Percentiles rank a stretch among this genome's conserved stretches.
Conservation (phyloP, 2,113 vertebrate species). For the Sorex fumeus region DNA sequence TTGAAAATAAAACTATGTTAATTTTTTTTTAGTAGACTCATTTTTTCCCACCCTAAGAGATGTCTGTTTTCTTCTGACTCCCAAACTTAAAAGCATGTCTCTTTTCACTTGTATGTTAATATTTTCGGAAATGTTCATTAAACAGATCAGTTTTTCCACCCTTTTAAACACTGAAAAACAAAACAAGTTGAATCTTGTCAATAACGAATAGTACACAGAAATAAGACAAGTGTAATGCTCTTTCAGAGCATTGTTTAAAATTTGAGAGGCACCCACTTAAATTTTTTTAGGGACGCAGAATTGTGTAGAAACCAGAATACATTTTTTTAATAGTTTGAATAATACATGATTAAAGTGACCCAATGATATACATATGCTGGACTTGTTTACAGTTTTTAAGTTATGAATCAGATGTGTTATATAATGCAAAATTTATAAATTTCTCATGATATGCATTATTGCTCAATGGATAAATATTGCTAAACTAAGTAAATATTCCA, state of each 20-base stretch:
- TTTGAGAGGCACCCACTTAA: slow-evolving; percentile 52
- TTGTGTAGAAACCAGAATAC: background rate
- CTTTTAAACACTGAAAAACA: slow-evolving; percentile 81
- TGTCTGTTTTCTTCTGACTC: slow-evolving; percentile 75
- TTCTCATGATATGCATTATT: slow-evolving; percentile 4
- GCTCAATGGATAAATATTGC: slow-evolving; percentile 22
- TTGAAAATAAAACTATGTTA: slow-evolving; percentile 71
- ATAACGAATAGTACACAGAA: slow-evolving; percentile 70
- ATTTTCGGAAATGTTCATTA: slow-evolving; percentile 83
- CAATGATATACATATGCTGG: background rate
- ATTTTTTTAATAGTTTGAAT: background rate
- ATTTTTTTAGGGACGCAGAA: slow-evolving; percentile 3
- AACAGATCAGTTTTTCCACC: slow-evolving; percentile 80
- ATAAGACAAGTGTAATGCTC: slow-evolving; percentile 52
- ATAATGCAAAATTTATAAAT: too few species aligned
- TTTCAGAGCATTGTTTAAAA: slow-evolving; percentile 75
- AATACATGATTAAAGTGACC: slow-evolving; percentile 40
- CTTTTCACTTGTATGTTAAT: slow-evolving; percentile 80
- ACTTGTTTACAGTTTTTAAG: slow-evolving; percentile 46
- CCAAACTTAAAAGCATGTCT: slow-evolving; percentile 63
- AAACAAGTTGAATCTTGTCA: slow-evolving; percentile 82
- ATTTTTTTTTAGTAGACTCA: slow-evolving; percentile 49
- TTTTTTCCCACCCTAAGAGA: background rate
- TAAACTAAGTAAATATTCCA: background rate
- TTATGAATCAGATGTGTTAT: slow-evolving; percentile 35